These are phyloP conservation scores for Acheta domesticus DNA, from an alignment of 2,888 invertebrate species.

Conservation along the genomic window DNA sequence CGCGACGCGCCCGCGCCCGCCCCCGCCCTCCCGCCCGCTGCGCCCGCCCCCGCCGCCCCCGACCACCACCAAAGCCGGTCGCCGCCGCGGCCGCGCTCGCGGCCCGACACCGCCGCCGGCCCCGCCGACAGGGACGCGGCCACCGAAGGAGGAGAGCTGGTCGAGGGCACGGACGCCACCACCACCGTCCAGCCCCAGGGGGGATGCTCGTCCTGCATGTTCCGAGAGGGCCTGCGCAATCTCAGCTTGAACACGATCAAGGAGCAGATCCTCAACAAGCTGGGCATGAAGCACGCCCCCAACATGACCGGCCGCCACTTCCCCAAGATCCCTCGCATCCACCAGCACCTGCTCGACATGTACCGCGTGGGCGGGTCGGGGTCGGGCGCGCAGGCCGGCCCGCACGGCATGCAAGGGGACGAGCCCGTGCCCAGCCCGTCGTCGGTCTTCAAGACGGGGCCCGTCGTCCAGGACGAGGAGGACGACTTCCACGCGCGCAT, in stretches of 20 bases:
- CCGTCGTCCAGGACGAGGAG: slow-evolving; percentile 55
- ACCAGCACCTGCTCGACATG: slow-evolving; percentile 50
- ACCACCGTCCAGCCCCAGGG: background rate
- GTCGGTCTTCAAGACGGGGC: slow-evolving; percentile 47
- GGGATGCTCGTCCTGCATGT: slow-evolving; percentile 55
- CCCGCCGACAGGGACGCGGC: background rate
- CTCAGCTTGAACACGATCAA: slow-evolving; percentile 58
- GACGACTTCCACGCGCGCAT: slow-evolving; percentile 67
- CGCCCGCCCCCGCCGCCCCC: background rate
- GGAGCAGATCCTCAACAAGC: slow-evolving; percentile 57
- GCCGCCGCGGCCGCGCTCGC: background rate
- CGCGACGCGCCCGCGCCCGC: background rate
- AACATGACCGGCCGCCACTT: slow-evolving; percentile 59
- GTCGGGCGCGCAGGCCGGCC: slow-evolving; percentile 34
- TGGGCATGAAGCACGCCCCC: slow-evolving; percentile 59
- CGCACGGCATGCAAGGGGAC: slow-evolving; percentile 50
- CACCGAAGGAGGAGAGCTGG: background rate
- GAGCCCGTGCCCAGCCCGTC: slow-evolving; percentile 43
- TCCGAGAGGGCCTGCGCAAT: slow-evolving; percentile 56
- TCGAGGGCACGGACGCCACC: background rate
- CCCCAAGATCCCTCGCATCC: slow-evolving; percentile 52
- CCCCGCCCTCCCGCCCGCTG: background rate
- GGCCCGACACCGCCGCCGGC: background rate
- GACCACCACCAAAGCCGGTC: background rate
- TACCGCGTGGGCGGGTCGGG: slow-evolving; percentile 9